Evolutionary conservation across 2,113 vertebrate species (phyloP), one percentile per base, ranked within the genome.

Genomic region (Brachyhypopomus gauderio): DNA sequence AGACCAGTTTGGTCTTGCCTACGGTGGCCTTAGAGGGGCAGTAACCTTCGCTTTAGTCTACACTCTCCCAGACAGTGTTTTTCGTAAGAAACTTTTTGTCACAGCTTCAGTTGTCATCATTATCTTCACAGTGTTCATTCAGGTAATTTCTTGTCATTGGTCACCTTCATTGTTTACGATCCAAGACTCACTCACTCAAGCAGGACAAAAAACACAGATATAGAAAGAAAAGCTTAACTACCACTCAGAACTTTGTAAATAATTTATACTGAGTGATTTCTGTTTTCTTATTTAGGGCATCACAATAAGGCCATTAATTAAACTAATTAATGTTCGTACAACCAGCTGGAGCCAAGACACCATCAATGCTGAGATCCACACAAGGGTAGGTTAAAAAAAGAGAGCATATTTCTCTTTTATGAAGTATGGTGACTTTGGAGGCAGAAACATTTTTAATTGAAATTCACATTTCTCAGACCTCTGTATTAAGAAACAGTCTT

Each of bases 1-100:
- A 88, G 98, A 99, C 90, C 97, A 99, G 88, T 98, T 99, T 88
- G 96, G 97, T 88, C 93, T 99, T 0, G 95, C 96, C 70, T 99
- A 98, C 0, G 96, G 98, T 82, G 98, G 98, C 6, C 95, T 99
- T 41, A 91, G 98, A 59, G 98, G 98, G 3, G 98, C 98, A 34
- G 93, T 99, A 90, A 97, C 97, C 5, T 99, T 99, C 78, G 96
- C 97, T 0, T 90, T 99, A 71, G 98, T 94, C 5, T 99, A 97
- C 87, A 95, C 98, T 0, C 96, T 99, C 41, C 97, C 97, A 1
- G 89, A 95, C 5, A 94, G 86, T 82, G 96, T 99, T 41, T 92
- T 89, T 56, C 94, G 94, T 78, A 97, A 95, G 81, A 93, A 96
- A 74, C 93, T 99, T 22, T 99, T 99, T 77, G 91, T 98, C 84